A percentile compares a stretch with the other conserved stretches of the same genome.
phyloP scores from a whole-genome alignment of 2,888 invertebrate genomes.

The Pycnomerus fuliginosus region DNA sequence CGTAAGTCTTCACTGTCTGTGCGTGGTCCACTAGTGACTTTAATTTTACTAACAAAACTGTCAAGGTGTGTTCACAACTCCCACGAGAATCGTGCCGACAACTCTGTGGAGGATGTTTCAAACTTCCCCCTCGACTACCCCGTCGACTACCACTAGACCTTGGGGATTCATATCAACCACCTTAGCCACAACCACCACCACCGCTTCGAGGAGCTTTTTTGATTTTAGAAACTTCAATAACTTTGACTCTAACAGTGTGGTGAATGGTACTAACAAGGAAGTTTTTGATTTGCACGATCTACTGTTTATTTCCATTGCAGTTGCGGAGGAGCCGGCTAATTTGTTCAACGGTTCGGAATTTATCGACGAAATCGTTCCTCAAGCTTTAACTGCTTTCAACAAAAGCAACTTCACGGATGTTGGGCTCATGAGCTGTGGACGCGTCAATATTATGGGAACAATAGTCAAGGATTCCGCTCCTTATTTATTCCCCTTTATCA shows the following conservation, averaged over 20 bases:
- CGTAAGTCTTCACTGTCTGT: conserved; percentile 49
- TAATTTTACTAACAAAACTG: conserved; percentile 27
- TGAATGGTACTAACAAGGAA: conserved; percentile 37
- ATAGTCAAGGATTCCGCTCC: conserved; percentile 92
- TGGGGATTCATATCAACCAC: conserved; percentile 40
- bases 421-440: conserved; percentile 69
- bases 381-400: conserved; percentile 40
- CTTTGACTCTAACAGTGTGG: conserved; percentile 41
- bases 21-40: not conserved
- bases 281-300: not conserved
- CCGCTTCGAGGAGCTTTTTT: conserved; percentile 44
- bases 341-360: conserved; percentile 40
- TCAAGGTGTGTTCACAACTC: conserved; percentile 39
- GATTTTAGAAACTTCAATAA: conserved; percentile 51
- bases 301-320: conserved; percentile 27
- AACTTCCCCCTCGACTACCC: conserved; percentile 37
- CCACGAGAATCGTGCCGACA: conserved; percentile 46
- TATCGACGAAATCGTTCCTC: conserved; percentile 45
- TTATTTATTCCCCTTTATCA: conserved; percentile 93
- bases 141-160: conserved; percentile 41
- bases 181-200: conserved; percentile 25
- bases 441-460: conserved; percentile 87
- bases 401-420: conserved; percentile 37
- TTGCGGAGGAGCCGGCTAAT: conserved; percentile 37
- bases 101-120: conserved; percentile 35